Conservation (phyloP, 2,113 vertebrate genomes). For the Cynopterus brachyotis region DNA sequence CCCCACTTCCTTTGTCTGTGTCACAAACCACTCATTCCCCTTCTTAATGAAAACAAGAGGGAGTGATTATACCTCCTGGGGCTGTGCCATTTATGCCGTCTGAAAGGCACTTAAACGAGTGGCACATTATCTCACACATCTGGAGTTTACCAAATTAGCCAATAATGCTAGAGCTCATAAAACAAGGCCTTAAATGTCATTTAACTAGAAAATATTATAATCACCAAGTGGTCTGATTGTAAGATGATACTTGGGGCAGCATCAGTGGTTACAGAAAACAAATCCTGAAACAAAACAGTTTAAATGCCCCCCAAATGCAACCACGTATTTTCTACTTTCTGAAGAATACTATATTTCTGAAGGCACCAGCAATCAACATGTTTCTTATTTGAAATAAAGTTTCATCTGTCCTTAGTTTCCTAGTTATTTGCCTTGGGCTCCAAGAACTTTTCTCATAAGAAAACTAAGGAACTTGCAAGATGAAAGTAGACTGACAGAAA, state of each 20-base stretch:
- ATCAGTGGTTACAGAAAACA: conserved; percentile 78
- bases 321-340: conserved; percentile 72
- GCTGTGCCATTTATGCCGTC: conserved; percentile 75
- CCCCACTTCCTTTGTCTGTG: conserved; percentile 72
- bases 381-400: conserved; percentile 76
- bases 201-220: conserved; percentile 82
- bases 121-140: conserved; percentile 81
- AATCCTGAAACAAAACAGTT: conserved; percentile 76
- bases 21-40: conserved; percentile 64
- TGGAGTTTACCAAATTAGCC: conserved; percentile 81
- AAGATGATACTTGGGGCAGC: conserved; percentile 77
- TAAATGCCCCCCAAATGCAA: conserved; percentile 57
- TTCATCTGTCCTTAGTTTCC: conserved; percentile 72
- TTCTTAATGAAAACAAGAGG: conserved; percentile 79
- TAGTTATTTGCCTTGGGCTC: conserved; percentile 67
- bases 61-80: conserved; percentile 76
- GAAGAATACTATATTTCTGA: conserved; percentile 73
- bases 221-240: conserved; percentile 80
- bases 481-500: conserved; percentile 20
- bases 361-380: conserved; percentile 79
- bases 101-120: conserved; percentile 75
- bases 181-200: conserved; percentile 81
- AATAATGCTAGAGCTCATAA: conserved; percentile 78
- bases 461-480: conserved; percentile 10
- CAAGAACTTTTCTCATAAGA: conserved; percentile 60